Evolutionary conservation across 2,113 vertebrate genomes (phyloP).

Genomic region (Misgurnus mizolepis): DNA sequence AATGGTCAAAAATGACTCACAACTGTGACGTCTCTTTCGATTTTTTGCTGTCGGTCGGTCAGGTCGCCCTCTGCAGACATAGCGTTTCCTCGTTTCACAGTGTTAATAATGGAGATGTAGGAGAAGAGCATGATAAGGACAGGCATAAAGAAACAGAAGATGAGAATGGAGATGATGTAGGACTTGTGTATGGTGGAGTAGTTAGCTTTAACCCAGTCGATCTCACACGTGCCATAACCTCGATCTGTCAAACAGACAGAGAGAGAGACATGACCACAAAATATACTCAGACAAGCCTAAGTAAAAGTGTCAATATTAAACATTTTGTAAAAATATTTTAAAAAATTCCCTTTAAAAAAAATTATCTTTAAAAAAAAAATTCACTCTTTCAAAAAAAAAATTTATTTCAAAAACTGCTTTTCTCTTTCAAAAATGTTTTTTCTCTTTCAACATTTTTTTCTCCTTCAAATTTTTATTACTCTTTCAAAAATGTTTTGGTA

Average conservation of each 20-base stretch:
- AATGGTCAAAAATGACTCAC: constrained; percentile 57
- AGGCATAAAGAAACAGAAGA: constrained; percentile 83
- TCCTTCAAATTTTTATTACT: no score
- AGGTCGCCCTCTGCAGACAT: constrained; percentile 75
- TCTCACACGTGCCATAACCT: constrained; percentile 83
- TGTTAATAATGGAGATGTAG: constrained; percentile 82
- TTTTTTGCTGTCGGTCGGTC: constrained; percentile 76
- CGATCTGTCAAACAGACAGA: constrained; percentile 68
- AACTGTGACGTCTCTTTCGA: constrained; percentile 79
- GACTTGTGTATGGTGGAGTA: constrained; percentile 87
- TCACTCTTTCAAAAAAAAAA: no score
- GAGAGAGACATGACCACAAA: background rate
- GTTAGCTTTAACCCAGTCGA: constrained; percentile 88
- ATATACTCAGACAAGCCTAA: no score
- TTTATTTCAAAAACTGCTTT: no score
- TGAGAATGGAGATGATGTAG: constrained; percentile 83
- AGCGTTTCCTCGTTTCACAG: constrained; percentile 81
- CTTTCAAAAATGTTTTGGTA: no score
- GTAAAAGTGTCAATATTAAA: no score
- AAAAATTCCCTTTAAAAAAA: no score
- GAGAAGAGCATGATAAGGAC: constrained; percentile 80
- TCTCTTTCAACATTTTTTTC: no score
- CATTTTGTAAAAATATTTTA: no score
- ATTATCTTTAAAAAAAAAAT: no score
- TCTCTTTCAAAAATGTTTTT: no score